Base-by-base conservation (phyloP, 2,888 invertebrate species). In the Acrobasis suavella region DNA sequence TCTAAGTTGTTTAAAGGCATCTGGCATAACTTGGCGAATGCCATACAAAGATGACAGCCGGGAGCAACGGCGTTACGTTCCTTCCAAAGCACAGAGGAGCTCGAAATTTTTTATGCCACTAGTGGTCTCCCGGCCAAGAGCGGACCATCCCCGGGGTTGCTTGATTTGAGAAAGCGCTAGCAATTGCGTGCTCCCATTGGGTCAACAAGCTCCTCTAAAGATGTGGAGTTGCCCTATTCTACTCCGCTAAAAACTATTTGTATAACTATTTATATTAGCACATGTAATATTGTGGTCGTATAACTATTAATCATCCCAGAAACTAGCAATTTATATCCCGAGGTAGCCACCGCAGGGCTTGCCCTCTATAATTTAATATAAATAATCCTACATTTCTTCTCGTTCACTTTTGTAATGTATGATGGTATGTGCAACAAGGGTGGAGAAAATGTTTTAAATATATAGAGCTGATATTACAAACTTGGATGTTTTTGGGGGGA, bases 321-420 rank as follows among this genome's bases (percentile, higher is more conserved):
- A 51, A 51, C 39, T 51, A 51, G 22, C 51, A 42, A 46, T 37
- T 42, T 37, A 59, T 22, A 50, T 50, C n/a, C 46, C 38, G 58
- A 64, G 56, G 65, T 62, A 62, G 52, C 42, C 50, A 49, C 58
- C 62, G 42, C 62, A 56, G 46, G 69, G 69, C 64, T 64, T 65
- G 65, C 70, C 70, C 75, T 76, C 79, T 79, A 76, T 88, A 86
- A 86, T 87, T 86, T 81, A 85, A 87, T 87, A 86, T 85, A 83
- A 86, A 88, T 88, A 85, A 80, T 82, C 78, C 77, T 73, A 72
- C 82, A 79, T 85, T 83, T 80, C 79, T 80, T 75, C 80, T 73
- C 72, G 72, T 72, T 72, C 77, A 81, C 78, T 83, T 83, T 77
- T 77, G 76, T 77, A 78, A 82, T 78, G 78, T 80, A 76, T 76